Evolutionary conservation across 2,888 invertebrate genomes (phyloP).

Genomic region (Taphrorychus bicolor): DNA sequence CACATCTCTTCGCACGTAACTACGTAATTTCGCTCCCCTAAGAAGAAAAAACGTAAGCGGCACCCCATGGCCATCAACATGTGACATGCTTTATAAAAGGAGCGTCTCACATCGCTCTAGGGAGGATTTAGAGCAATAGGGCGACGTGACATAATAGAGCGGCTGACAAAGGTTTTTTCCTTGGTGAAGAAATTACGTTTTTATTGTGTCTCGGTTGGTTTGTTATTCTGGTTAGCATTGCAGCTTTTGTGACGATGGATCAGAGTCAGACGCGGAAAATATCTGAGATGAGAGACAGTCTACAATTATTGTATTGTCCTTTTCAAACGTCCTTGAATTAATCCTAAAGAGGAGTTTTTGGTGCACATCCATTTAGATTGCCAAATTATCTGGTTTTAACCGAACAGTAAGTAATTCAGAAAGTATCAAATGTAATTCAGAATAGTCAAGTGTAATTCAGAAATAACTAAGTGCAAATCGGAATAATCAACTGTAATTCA

Average conservation of each 20-base stretch:
- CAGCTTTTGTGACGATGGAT: not conserved
- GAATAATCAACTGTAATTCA: too few relatives aligned
- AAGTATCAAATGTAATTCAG: too few relatives aligned
- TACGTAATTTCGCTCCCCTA: not conserved
- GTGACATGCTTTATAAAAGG: constrained; percentile 15
- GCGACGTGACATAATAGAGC: not conserved
- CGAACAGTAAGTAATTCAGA: too few relatives aligned
- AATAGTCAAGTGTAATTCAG: too few relatives aligned
- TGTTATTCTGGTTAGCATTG: too few relatives aligned
- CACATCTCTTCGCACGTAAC: not conserved
- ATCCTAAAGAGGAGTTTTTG: too few relatives aligned
- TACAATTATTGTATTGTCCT: too few relatives aligned
- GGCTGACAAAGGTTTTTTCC: not conserved
- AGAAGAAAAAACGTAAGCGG: not conserved
- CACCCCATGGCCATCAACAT: not conserved
- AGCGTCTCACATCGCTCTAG: constrained; percentile 2
- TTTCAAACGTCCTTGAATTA: too few relatives aligned
- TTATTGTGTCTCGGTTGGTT: not conserved
- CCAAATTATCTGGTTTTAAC: too few relatives aligned
- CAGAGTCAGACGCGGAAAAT: not conserved
- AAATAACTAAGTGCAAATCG: too few relatives aligned
- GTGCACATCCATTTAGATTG: too few relatives aligned
- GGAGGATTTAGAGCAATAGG: not conserved
- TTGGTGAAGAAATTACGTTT: not conserved
- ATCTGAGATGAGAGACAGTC: not conserved